Conservation (phyloP, 2,888 invertebrate genomes). For the Tachina lurida region DNA sequence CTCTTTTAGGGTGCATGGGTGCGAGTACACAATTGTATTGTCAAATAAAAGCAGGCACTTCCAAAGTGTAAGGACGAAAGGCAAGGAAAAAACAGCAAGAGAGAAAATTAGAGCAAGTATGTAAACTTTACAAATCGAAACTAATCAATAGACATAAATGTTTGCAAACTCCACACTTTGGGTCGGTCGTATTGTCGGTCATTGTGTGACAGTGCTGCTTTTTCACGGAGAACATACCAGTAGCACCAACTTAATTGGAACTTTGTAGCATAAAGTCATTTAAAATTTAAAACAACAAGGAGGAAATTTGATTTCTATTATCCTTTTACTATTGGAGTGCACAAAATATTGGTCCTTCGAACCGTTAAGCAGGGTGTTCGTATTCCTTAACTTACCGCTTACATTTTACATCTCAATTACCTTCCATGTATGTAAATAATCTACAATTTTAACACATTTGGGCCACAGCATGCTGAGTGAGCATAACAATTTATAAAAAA, state of each 20-base stretch:
- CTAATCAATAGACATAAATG: conserved; percentile 40
- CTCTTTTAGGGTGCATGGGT: not conserved
- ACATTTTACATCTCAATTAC: conserved; percentile 16
- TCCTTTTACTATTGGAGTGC: not conserved
- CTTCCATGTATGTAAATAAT: conserved; percentile 35
- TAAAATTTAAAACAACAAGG: not conserved
- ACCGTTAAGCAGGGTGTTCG: not conserved
- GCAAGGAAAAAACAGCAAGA: not conserved
- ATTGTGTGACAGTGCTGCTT: conserved; percentile 5
- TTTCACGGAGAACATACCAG: not conserved
- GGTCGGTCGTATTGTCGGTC: not conserved
- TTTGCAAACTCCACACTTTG: conserved; percentile 31
- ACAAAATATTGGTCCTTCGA: conserved; percentile 2
- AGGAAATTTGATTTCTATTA: not conserved
- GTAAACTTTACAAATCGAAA: conserved; percentile 44
- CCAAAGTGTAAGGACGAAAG: not conserved
- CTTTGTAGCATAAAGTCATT: no score
- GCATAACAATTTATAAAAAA: conserved; percentile 46
- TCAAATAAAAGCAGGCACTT: conserved; percentile 28
- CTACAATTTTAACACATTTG: conserved; percentile 48
- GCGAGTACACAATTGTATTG: conserved; percentile 23
- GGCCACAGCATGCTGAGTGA: conserved; percentile 39
- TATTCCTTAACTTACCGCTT: not conserved
- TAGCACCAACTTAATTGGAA: not conserved
- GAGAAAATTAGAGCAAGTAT: not conserved